Evolutionary conservation across 2,797 vertebrate genomes (phyloP).

Genomic region (Okamejei kenojei): DNA sequence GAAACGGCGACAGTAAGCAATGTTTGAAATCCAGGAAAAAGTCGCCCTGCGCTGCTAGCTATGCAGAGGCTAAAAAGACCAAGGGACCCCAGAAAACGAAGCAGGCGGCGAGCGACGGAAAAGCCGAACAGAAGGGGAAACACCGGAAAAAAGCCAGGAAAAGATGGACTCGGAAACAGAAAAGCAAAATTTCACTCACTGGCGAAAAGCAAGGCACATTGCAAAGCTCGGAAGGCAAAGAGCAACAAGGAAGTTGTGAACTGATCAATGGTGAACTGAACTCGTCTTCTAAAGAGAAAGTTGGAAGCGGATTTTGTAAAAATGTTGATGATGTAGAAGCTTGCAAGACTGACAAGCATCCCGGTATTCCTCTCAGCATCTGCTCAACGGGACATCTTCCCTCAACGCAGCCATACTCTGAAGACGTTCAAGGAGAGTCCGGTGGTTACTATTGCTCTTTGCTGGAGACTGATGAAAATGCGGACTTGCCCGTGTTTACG

Average conservation of each 20-base stretch:
- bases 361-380: conserved; percentile 50
- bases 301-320: conserved; percentile 40
- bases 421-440: conserved; percentile 52
- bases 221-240: not conserved
- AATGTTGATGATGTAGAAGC: conserved; percentile 47
- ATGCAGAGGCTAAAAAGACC: conserved; percentile 59
- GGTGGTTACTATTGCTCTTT: conserved; percentile 54
- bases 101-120: conserved; percentile 54
- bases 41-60: not conserved
- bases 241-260: not conserved
- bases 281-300: not conserved
- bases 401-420: conserved; percentile 56
- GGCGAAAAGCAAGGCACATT: conserved; percentile 48
- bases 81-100: conserved; percentile 56
- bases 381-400: conserved; percentile 57
- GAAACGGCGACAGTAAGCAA: conserved; percentile 56
- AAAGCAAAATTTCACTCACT: conserved; percentile 47
- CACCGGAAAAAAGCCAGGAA: conserved; percentile 56
- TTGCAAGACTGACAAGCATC: conserved; percentile 48
- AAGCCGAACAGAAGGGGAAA: conserved; percentile 59
- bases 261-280: not conserved
- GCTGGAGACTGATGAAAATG: conserved; percentile 53
- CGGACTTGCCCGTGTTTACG: conserved; percentile 49
- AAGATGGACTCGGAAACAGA: conserved; percentile 59
- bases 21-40: conserved; percentile 68